Evolutionary conservation across 2,797 vertebrate genomes (phyloP).

Genomic region (Leptatherina wallacei): DNA sequence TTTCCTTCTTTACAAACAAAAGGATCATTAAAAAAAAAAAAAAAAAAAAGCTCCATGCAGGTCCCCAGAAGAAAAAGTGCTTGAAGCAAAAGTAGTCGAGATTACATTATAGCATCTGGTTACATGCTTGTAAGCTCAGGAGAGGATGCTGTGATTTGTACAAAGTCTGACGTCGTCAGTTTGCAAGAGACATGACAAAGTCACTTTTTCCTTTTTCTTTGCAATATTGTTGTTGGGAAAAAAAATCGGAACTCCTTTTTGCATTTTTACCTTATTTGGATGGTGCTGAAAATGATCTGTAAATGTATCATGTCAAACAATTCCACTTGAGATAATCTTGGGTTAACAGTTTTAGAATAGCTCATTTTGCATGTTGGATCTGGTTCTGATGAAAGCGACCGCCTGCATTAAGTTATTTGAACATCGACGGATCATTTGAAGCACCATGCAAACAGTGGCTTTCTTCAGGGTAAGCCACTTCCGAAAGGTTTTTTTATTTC

Average conservation of each 20-base stretch:
- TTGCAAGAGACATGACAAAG: conserved; percentile 49
- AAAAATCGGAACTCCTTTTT: not conserved
- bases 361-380: conserved; percentile 64
- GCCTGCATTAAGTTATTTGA: conserved; percentile 37
- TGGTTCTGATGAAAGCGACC: conserved; percentile 44
- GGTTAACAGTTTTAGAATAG: conserved; percentile 42
- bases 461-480: conserved; percentile 3
- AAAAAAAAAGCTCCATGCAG: conserved; percentile 31
- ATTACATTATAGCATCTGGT: conserved; percentile 53
- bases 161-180: conserved; percentile 55
- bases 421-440: conserved; percentile 63
- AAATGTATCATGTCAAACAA: conserved; percentile 38
- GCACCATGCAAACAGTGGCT: conserved; percentile 50
- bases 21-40: conserved; percentile 9
- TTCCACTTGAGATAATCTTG: conserved; percentile 36
- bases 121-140: conserved; percentile 64
- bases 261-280: conserved; percentile 50
- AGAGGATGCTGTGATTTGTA: conserved; percentile 55
- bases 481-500: conserved; percentile 42
- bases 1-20: conserved; percentile 27
- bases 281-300: conserved; percentile 64
- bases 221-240: conserved; percentile 10
- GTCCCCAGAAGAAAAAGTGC: conserved; percentile 53
- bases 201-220: conserved; percentile 9
- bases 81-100: conserved; percentile 49